Base-by-base conservation (phyloP, 2,113 vertebrate species). In the mouse (Mus musculus) region DNA sequence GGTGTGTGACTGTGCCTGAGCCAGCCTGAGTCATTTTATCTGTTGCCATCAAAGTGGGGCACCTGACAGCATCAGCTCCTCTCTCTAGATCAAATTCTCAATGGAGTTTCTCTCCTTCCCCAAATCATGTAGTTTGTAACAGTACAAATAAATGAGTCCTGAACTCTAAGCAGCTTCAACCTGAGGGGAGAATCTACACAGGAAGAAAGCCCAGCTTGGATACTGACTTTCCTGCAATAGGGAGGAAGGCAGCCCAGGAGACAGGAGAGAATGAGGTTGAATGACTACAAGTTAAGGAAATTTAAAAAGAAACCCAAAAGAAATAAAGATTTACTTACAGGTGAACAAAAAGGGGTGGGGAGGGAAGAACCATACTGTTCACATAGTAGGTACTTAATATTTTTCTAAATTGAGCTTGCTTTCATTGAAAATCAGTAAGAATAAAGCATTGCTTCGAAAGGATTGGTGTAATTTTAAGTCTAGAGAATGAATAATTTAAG, bases 31-130 rank as follows among this genome's bases (percentile, higher is more conserved):
- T 97, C 92, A 90, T 49, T 36, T 88, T 63, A 81, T 91, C 95
- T 94, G 63, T 93, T 78, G 90, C n/a, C 95, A 97, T 89, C 71
- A 92, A 98, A 97, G 10, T 92, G 71, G 82, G 96, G 87, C 95
- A 93, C 92, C 88, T 33, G 26, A 95, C 78, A 90, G 65, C 91
- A 97, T 95, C 95, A 98, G 92, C 75, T 90, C 91, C 91, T 91
- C 96, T 97, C 93, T 87, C 88, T 89, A 71, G 65, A 71, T 96
- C 95, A 93, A 52, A 42, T 93, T 69, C 49, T 88, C 67, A 90
- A 81, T 95, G 89, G 92, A 61, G 14, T 76, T 73, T 39, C 39
- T n/a, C 87, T 78, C 33, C 17, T 95, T 42, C 39, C 92, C 96
- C 92, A 63, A 94, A 36, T 92, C 78, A 85, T 86, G 77, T 5